Evolutionary conservation across 92 coral and sea anemone species (phyloP).

Genomic region (Heteractis magnifica): DNA sequence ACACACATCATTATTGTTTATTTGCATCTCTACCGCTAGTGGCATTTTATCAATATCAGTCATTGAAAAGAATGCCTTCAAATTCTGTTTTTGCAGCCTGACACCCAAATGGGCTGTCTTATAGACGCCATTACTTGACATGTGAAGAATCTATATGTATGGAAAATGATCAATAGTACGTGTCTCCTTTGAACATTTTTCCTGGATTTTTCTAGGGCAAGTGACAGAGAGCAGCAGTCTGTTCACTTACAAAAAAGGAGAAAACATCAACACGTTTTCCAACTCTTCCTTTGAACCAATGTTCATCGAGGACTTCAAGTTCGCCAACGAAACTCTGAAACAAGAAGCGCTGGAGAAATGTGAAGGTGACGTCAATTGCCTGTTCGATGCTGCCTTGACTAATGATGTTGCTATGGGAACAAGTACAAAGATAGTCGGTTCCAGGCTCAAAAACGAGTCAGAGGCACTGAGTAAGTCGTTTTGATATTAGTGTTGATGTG

Average conservation of each 20-base stretch:
- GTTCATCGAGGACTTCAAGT: constrained; percentile 68
- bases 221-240: constrained; percentile 40
- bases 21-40: no score
- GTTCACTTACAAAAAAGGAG: constrained; percentile 54
- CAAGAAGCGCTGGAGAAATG: constrained; percentile 44
- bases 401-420: constrained; percentile 50
- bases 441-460: constrained; percentile 38
- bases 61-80: no score
- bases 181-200: neutral
- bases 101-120: no score
- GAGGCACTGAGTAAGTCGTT: constrained; percentile 18
- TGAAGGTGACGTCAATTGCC: constrained; percentile 53
- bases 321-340: constrained; percentile 47
- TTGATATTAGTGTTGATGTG: no score
- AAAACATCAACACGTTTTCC: neutral
- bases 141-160: neutral
- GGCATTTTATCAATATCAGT: no score
- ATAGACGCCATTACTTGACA: no score
- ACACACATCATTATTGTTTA: no score
- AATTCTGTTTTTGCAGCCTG: no score
- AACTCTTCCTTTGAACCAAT: constrained; percentile 60
- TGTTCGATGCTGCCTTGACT: constrained; percentile 74
- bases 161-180: no score
- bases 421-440: constrained; percentile 41
- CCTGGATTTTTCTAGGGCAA: constrained; percentile 54